Evolutionary conservation across 2,797 vertebrate species (phyloP).

Genomic region (Ctenopoma kingsleyae): DNA sequence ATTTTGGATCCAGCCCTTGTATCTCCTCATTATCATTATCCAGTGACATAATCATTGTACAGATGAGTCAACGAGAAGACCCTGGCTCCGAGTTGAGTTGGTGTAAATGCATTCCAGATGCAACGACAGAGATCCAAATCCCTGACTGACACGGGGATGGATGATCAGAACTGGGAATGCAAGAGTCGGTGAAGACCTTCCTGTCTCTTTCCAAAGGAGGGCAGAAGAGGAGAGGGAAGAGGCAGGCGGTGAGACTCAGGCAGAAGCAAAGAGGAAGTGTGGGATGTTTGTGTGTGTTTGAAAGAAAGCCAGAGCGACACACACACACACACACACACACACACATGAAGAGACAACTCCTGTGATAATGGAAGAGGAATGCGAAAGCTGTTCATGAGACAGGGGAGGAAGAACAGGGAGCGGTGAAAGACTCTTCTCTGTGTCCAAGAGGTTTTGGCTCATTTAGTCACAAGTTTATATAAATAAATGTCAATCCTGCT

Average conservation of each 20-base stretch:
- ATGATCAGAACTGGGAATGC: slow-evolving; percentile 11
- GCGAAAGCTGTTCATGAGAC: slow-evolving; percentile 37
- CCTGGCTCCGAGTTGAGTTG: not conserved
- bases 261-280: slow-evolving; percentile 43
- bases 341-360: slow-evolving; percentile 21
- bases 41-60: not conserved
- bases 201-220: slow-evolving; percentile 82
- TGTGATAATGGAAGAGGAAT: slow-evolving; percentile 34
- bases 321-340: not conserved
- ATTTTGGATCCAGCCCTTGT: not conserved
- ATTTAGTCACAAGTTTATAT: slow-evolving; percentile 20
- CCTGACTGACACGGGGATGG: slow-evolving; percentile 2
- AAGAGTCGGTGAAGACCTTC: slow-evolving; percentile 50
- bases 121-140: slow-evolving; percentile 5
- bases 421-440: slow-evolving; percentile 14
- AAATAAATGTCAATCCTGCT: slow-evolving; percentile 42
- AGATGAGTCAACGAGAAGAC: slow-evolving; percentile 4
- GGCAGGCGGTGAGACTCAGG: slow-evolving; percentile 31
- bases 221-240: slow-evolving; percentile 87
- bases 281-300: slow-evolving; percentile 24
- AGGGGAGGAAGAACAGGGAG: slow-evolving; percentile 15
- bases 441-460: slow-evolving; percentile 29
- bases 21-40: slow-evolving; percentile 12
- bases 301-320: slow-evolving; percentile 8
- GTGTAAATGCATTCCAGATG: slow-evolving; percentile 18